Conservation (phyloP, 2,888 invertebrate species). For the Chymomyza fuscimana region DNA sequence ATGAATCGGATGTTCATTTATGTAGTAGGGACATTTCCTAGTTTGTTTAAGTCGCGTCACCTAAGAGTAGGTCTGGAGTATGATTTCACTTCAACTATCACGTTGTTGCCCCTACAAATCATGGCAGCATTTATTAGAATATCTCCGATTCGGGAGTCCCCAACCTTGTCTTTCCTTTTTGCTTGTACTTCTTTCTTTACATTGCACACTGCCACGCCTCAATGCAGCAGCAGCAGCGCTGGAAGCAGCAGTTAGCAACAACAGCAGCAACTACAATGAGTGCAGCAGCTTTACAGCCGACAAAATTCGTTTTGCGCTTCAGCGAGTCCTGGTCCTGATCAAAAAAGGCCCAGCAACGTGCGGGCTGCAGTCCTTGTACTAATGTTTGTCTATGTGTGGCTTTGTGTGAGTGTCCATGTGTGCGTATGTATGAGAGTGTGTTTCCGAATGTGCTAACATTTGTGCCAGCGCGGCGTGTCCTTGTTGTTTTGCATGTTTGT, state of each 20-base stretch:
- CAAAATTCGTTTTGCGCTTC: constrained; percentile 14
- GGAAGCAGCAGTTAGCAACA: not conserved
- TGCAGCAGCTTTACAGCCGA: constrained; percentile 4
- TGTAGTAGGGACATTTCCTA: no score
- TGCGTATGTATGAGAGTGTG: not conserved
- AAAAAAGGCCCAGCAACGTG: constrained; percentile 7
- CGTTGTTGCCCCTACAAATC: no score
- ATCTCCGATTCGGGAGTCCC: no score
- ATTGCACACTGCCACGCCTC: constrained; percentile 5
- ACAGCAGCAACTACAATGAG: not conserved
- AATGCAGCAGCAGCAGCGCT: not conserved
- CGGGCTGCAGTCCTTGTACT: constrained; percentile 47
- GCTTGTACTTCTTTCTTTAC: not conserved
- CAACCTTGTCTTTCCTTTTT: no score
- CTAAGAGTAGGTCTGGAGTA: no score
- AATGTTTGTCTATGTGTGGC: constrained; percentile 64
- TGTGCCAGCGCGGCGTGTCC: constrained; percentile 39
- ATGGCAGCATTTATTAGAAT: no score
- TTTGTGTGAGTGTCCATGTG: constrained; percentile 43
- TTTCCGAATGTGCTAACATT: constrained; percentile 39
- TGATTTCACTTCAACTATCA: no score
- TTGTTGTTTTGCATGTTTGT: not conserved
- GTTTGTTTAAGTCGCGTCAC: no score
- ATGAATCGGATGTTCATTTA: no score
- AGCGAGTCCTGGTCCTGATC: constrained; percentile 3